These are phyloP conservation scores for Rhynchomys soricoides DNA, from an alignment of 2,113 vertebrate species.

Conservation along the genomic window DNA sequence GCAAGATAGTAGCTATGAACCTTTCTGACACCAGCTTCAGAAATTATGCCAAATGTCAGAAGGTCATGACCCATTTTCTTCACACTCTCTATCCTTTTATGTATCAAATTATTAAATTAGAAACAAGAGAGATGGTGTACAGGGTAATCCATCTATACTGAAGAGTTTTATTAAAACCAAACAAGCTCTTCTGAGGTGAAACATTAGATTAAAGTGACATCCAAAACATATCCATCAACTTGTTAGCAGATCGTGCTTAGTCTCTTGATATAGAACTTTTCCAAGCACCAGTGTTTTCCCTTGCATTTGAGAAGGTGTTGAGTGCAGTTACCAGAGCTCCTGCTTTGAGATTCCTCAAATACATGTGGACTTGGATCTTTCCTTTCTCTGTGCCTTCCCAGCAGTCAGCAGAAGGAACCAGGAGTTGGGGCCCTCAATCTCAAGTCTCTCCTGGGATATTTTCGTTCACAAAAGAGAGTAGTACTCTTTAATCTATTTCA, in stretches of 20 bases:
- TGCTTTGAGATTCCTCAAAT: background rate
- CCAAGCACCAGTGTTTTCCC: background rate
- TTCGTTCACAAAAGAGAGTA: background rate
- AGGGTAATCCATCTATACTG: conserved; percentile 38
- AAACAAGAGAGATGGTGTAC: conserved; percentile 65
- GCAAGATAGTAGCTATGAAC: conserved; percentile 76
- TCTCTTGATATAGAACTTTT: background rate
- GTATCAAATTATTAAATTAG: conserved; percentile 73
- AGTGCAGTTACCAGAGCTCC: background rate
- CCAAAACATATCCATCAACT: conserved; percentile 46
- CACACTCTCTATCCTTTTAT: conserved; percentile 70
- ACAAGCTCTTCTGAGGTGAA: conserved; percentile 42
- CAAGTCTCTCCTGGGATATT: background rate
- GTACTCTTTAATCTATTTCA: background rate
- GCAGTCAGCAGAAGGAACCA: background rate
- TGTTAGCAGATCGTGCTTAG: background rate
- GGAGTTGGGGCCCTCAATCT: background rate
- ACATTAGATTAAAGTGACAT: conserved; percentile 61
- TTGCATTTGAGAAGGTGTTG: conserved; percentile 16
- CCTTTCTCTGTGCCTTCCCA: background rate
- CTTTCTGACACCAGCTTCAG: conserved; percentile 76
- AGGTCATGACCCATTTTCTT: conserved; percentile 77
- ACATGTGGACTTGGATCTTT: background rate
- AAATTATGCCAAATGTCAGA: conserved; percentile 77
- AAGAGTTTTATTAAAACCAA: conserved; percentile 72